Conservation (phyloP, 2,113 vertebrate genomes). For the Pteruthius melanotis region DNA sequence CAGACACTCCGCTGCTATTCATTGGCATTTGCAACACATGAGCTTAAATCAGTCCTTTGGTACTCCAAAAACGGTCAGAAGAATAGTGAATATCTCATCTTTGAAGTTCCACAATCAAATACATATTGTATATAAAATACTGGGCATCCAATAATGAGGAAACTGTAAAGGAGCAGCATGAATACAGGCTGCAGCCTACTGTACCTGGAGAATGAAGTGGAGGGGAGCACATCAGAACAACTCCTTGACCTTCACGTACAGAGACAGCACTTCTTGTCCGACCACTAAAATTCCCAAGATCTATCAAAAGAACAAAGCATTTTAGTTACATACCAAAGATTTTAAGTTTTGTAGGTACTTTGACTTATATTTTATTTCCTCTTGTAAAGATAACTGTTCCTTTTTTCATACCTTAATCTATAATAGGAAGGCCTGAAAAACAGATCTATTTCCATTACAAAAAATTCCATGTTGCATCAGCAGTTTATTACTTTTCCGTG, state of each 20-base stretch:
- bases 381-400: not conserved
- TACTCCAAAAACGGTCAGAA: not conserved
- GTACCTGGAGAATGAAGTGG: conserved; percentile 94
- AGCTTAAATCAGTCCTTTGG: not conserved
- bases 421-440: not conserved
- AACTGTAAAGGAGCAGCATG: not conserved
- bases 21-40: not conserved
- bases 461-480: not conserved
- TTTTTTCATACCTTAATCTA: conserved; percentile 14
- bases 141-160: not conserved
- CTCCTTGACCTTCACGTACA: conserved; percentile 94
- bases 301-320: conserved; percentile 73
- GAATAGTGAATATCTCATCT: not conserved
- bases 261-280: conserved; percentile 89
- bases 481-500: not conserved
- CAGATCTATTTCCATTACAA: not conserved
- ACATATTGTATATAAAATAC: not conserved
- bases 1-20: not conserved
- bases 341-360: not conserved
- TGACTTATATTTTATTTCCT: not conserved
- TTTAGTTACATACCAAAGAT: conserved; percentile 8
- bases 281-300: conserved; percentile 88
- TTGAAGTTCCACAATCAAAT: not conserved
- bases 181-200: not conserved
- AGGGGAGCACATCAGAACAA: conserved; percentile 93